Evolutionary conservation across 2,113 vertebrate genomes (phyloP).

Genomic region (Gymnorhina tibicen): DNA sequence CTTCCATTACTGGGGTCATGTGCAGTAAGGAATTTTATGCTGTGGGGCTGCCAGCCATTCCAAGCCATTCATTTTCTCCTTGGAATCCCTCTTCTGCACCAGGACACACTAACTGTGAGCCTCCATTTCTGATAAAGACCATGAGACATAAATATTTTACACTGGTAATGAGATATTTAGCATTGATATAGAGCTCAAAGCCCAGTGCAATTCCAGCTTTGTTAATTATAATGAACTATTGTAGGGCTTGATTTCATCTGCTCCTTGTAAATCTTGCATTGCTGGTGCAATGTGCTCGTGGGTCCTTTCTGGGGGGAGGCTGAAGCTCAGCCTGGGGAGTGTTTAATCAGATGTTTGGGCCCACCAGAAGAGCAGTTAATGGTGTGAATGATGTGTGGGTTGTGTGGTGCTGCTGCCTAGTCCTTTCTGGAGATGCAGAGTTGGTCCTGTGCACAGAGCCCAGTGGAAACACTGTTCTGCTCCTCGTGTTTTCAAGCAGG

Average conservation of each 20-base stretch:
- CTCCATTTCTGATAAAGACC: constrained; percentile 52
- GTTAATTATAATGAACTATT: constrained; percentile 61
- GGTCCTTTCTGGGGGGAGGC: constrained; percentile 20
- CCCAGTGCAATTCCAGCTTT: constrained; percentile 52
- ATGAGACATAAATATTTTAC: constrained; percentile 58
- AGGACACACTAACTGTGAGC: not conserved
- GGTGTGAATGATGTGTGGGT: not conserved
- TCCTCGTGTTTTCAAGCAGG: not conserved
- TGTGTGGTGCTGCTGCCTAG: not conserved
- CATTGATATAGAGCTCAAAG: constrained; percentile 63
- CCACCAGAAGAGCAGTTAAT: not conserved
- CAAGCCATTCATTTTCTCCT: constrained; percentile 25
- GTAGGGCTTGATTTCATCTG: constrained; percentile 37
- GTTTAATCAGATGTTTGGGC: not conserved
- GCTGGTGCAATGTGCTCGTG: not conserved
- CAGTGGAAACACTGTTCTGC: not conserved
- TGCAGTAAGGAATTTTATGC: constrained; percentile 7
- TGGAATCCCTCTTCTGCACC: constrained; percentile 52
- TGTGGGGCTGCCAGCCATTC: not conserved
- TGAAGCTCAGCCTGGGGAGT: constrained; percentile 4
- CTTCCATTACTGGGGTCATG: not conserved
- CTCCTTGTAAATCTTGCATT: constrained; percentile 23
- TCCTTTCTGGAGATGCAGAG: not conserved
- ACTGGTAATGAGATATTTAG: constrained; percentile 63
- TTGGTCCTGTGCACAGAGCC: not conserved